Evolutionary conservation across 2,888 invertebrate genomes (phyloP), one percentile per base, ranked within the genome.

Genomic region (Argyresthia albistria): DNA sequence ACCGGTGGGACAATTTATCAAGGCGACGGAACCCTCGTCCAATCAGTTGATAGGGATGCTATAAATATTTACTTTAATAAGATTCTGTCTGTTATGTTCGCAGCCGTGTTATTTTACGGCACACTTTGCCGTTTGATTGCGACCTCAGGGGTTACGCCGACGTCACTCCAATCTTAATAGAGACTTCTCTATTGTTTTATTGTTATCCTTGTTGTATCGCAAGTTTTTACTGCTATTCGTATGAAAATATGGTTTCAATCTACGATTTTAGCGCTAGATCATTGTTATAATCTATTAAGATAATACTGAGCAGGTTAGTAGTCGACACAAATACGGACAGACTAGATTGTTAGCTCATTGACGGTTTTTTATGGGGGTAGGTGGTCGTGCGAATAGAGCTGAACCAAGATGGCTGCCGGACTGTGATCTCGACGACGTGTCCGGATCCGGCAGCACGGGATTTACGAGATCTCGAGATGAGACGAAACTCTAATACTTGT

Each of bases 1-100:
- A 76, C 70, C 70, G 76, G 72, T 69, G 67, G 71, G 76, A 77
- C 81, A 76, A 84, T 86, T 84, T 86, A 83, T 86, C 86, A 84
- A 79, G 73, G 74, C 71, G 76, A 71, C 75, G 67, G 70, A 73
- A 80, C 80, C 80, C 84, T 83, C 76, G 79, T 81, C 82, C 84
- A 80, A 84, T 82, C 80, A 82, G 75, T 80, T 82, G 82, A 84
- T 82, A 76, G 82, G 79, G 77, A 75, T 79, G 80, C 81, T 80
- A 86, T 86, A 84, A 86, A 87, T 87, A 86, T 86, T 86, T 86
- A 83, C 83, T 86, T 87, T 84, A 83, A 84, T 87, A 86, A 84
- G 79, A 84, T 83, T 81, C 80, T 75, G 78, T 79, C 80, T 80
- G 73, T 83, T 81, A 79, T 80, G 80, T 81, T 80, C 74, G 74